Evolutionary conservation across 2,113 vertebrate species (phyloP), one percentile per base, ranked within the genome.

Genomic region (Sinocyclocheilus maitianheensis): DNA sequence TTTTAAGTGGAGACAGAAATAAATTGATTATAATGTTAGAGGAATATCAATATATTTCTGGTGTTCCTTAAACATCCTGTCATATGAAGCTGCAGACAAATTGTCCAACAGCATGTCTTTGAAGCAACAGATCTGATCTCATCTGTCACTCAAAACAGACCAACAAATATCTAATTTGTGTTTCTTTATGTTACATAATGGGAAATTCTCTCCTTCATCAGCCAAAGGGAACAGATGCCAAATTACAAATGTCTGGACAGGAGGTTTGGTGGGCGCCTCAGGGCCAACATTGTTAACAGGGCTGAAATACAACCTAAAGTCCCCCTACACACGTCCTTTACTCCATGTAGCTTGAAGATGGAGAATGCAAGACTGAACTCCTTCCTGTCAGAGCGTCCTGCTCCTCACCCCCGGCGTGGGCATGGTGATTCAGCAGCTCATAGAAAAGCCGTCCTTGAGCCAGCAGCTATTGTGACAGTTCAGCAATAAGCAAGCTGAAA

Each of bases 401-500:
- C 90, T 90, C 87, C 91, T 92, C 89, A 84, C 85, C 76, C 90
- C 89, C 83, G 88, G 93, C 83, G 92, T 95, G 93, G 93, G 93
- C n/a, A 71, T 91, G 86, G 88, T 92, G 93, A 93, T 91, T 93
- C 93, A 93, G 92, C 90, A 40, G 87, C 92, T 91, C 91, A 91
- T 90, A 91, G 91, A 93, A 81, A 90, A 87, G 76, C 87, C 62
- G 92, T 91, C 91, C 90, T 93, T 93, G 91, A 93, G 93, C 91
- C 89, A 90, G 89, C 89, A 90, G 85, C 91, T 90, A 91, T 89
- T 87, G 90, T 55, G 91, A 84, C 89, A 72, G 87, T 43, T 60
- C 85, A 87, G 87, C 88, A 89, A 84, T 40, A 87, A 86, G 87
- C 87, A 14, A 80, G n/a, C 43, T 86, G 81, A 83, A 81, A 81